Conservation (phyloP, 2,888 invertebrate species). For the Latheticus oryzae region DNA sequence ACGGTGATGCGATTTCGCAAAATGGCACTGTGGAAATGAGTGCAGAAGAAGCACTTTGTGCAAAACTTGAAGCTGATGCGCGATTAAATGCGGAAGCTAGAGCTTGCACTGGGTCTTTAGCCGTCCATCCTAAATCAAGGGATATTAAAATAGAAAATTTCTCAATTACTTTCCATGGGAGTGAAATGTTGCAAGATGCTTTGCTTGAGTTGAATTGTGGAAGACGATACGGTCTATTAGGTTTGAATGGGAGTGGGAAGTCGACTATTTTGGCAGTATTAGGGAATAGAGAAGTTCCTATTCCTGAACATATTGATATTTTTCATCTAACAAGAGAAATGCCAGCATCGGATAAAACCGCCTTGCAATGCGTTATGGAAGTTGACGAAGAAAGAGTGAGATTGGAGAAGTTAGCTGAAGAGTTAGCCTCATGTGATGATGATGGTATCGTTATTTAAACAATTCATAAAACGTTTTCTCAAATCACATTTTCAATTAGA, state of each 20-base stretch:
- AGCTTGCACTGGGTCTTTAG: slow-evolving; percentile 93
- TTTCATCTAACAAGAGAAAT: slow-evolving; percentile 97
- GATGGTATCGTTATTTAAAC: slow-evolving; percentile 71
- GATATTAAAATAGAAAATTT: slow-evolving; percentile 97
- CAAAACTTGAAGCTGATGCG: slow-evolving; percentile 90
- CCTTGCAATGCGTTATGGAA: slow-evolving; percentile 96
- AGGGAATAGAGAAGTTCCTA: slow-evolving; percentile 93
- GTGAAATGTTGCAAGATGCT: slow-evolving; percentile 95
- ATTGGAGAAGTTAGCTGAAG: slow-evolving; percentile 92
- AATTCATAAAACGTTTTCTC: neutral
- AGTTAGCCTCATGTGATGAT: slow-evolving; percentile 85
- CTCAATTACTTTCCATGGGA: slow-evolving; percentile 98
- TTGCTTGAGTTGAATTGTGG: slow-evolving; percentile 97
- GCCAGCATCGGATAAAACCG: slow-evolving; percentile 97
- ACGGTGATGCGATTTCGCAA: slow-evolving; percentile 49
- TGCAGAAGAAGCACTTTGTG: slow-evolving; percentile 85
- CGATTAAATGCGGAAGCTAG: slow-evolving; percentile 93
- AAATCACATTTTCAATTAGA: slow-evolving; percentile 66
- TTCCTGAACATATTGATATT: slow-evolving; percentile 97
- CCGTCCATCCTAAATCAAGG: slow-evolving; percentile 94
- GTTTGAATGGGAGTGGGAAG: slow-evolving; percentile 98
- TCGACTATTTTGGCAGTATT: slow-evolving; percentile 92
- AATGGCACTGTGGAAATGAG: slow-evolving; percentile 73
- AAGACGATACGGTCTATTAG: slow-evolving; percentile 94
- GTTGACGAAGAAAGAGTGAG: slow-evolving; percentile 94